Conservation (phyloP, 64 coral and sea anemone genomes). For the Anthopleura sola region DNA sequence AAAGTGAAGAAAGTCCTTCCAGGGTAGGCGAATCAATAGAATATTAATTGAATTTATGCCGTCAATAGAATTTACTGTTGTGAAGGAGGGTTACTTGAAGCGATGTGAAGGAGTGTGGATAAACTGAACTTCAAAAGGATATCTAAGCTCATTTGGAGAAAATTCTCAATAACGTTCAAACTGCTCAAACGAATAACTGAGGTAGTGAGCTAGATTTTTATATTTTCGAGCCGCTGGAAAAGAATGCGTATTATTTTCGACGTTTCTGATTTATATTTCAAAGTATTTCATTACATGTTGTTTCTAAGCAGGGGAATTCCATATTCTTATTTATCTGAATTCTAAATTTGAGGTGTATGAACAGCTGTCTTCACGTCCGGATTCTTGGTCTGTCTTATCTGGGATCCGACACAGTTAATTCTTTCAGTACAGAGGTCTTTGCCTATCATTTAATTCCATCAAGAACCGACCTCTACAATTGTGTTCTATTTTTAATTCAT, state of each 20-base stretch:
- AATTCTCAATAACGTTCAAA: no score
- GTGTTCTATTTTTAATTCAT: background rate
- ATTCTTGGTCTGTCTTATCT: background rate
- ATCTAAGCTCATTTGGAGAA: no score
- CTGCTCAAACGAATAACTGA: no score
- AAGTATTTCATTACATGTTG: background rate
- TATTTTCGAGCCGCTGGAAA: no score
- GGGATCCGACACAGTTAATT: background rate
- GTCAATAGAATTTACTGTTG: background rate
- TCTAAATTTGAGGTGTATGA: background rate
- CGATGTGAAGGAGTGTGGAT: background rate
- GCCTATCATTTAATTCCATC: no score
- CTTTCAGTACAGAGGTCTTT: background rate
- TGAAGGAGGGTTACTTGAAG: background rate
- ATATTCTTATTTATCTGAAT: background rate
- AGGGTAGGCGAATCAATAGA: background rate
- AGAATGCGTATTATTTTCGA: no score
- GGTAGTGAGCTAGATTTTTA: no score
- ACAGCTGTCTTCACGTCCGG: background rate
- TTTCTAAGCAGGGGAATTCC: background rate
- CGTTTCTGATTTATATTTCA: background rate
- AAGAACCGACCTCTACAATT: background rate
- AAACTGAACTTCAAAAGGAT: background rate
- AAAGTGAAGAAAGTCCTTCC: conserved; percentile 4
- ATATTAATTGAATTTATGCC: background rate